Evolutionary conservation across 2,888 invertebrate genomes (phyloP), one percentile per base, ranked within the genome.

Genomic region (Timema podura): DNA sequence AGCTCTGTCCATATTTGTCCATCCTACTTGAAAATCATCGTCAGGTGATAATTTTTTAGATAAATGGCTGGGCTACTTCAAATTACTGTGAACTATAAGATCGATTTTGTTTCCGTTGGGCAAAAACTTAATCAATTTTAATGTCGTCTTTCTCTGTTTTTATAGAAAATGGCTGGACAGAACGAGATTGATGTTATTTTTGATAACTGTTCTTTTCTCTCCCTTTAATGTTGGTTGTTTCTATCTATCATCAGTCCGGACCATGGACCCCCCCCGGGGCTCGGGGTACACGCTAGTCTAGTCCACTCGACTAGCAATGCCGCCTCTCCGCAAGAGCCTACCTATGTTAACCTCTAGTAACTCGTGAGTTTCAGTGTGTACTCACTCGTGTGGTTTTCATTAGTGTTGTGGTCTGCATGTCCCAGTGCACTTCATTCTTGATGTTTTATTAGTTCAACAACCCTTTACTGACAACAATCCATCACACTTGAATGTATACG

Each of bases 331-430:
- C 93, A 93, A 85, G 93, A 93, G 85, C 94, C 94, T 77, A 94
- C 95, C 79, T 95, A 95, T 87, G 95, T 94, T 84, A 94, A 94
- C 89, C 93, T 94, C 87, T 92, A 92, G 91, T 88, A 87, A 83
- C 82, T 83, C 70, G 70, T 73, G 73, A 72, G 73, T 61, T 61
- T 61, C 30, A 30, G 30, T 30, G 30, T 30, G 30, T 30, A 30
- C 30, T 30, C 30, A 30, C 30, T 30, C 30, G 30, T 30, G 30
- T 30, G 30, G 30, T 30, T 30, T 30, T 30, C 30, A 30, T 30
- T 30, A 30, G 30, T 30, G 30, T 30, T 30, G 30, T 30, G 30
- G 30, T 30, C 11, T 65, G 65, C 46, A 65, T 65, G 65, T 46
- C 30, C 30, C 30, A 30, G 30, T 30, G 30, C 30, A 30, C 30